phyloP scores from a whole-genome alignment of 2,113 vertebrate species.

The Panurus biarmicus region DNA sequence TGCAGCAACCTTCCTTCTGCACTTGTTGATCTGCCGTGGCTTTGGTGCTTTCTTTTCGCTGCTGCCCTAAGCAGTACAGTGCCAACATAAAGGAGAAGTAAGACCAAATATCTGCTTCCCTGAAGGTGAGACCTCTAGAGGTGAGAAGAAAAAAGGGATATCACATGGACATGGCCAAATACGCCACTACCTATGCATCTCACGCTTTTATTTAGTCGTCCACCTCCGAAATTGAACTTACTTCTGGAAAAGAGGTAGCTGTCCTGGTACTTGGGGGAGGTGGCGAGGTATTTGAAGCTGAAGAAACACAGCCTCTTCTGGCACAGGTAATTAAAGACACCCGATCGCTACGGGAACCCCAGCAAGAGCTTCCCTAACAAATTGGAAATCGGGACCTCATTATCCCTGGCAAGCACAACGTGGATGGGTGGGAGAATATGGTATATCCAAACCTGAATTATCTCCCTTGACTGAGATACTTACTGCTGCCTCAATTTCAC shows the following conservation, averaged over 20 bases:
- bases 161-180: not conserved
- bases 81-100: not conserved
- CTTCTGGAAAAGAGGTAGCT: not conserved
- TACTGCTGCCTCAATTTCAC: not conserved
- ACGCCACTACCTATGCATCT: not conserved
- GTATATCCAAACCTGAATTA: not conserved
- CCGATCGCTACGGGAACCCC: not conserved
- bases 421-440: not conserved
- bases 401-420: not conserved
- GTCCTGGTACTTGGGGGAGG: not conserved
- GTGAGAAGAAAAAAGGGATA: not conserved
- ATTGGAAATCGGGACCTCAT: not conserved
- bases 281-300: not conserved
- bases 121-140: not conserved
- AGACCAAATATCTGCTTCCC: not conserved
- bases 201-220: not conserved
- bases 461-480: not conserved
- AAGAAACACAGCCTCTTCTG: not conserved
- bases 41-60: not conserved
- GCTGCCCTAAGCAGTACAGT: not conserved
- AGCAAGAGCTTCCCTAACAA: not conserved
- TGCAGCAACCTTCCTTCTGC: not conserved
- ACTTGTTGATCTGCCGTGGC: not conserved
- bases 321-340: not conserved
- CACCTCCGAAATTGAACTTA: not conserved